Evolutionary conservation across 2,113 vertebrate species (phyloP), one percentile per base, ranked within the genome.

Genomic region (Carettochelys insculpta): DNA sequence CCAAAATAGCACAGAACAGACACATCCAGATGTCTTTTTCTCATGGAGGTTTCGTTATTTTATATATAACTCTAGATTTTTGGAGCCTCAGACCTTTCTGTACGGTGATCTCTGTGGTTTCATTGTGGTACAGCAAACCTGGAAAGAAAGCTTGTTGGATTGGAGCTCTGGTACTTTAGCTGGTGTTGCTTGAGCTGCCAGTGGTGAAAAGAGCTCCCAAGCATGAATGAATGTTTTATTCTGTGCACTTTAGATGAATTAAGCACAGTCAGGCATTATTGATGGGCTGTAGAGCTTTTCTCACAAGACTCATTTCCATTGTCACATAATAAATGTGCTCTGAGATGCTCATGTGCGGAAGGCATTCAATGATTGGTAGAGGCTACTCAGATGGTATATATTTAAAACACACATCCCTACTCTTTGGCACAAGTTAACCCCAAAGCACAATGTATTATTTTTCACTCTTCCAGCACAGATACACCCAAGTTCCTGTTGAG

Each of bases 21-120:
- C 94, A 92, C 93, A 90, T 95, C 94, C 94, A 94, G 94, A 91
- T 87, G 95, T 83, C 95, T 85, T 90, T 95, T 92, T 93, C 95
- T 90, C 88, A 11, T 94, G 14, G 0, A n/a, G n/a, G 65, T 87
- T 96, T 96, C 89, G 94, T 94, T 96, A 92, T 94, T 96, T 96
- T 96, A 96, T 95, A n/a, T n/a, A n/a, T n/a, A 96, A 96, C 90
- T 94, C 82, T 83, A 96, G 82, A 94, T 94, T 91, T 94, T 7
- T 9, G 80, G 22, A 83, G 84, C 82, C 95, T 92, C 89, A 24
- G 54, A 94, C 92, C 87, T 92, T 90, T 92, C 92, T 84, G 27
- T 77, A 82, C 43, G 92, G 92, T 87, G 80, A 43, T 2, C 43
- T 78, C 94, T 65, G 43, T 31, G 87, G 95, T 90, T 89, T 94